phyloP scores from a whole-genome alignment of 2,888 invertebrate genomes.

The Smittia aterrima region DNA sequence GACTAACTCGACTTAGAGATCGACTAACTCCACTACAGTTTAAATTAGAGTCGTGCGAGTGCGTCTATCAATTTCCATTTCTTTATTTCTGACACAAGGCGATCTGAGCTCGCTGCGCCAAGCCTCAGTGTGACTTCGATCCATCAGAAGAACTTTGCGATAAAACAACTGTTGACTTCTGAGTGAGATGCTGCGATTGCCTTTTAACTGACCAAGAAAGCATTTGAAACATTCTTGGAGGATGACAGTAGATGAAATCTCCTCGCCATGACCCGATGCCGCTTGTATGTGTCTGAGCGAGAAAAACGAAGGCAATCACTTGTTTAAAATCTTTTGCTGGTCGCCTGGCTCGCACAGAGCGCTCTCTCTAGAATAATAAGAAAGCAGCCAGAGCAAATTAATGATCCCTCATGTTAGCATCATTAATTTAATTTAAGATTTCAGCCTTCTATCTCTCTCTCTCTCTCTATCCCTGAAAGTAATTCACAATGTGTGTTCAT shows the following conservation, averaged over 20 bases:
- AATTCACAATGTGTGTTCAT: slow-evolving; percentile 34
- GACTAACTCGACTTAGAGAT: not conserved
- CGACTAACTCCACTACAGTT: not conserved
- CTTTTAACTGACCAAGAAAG: too few relatives aligned
- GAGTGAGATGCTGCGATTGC: not conserved
- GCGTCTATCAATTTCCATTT: slow-evolving; percentile 17
- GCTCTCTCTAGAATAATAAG: not conserved
- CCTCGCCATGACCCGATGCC: too few relatives aligned
- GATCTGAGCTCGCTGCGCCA: not conserved
- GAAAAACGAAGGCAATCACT: slow-evolving; percentile 7
- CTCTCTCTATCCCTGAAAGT: not conserved
- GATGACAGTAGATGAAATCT: too few relatives aligned
- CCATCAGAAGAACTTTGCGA: slow-evolving; percentile 25
- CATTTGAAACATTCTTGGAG: too few relatives aligned
- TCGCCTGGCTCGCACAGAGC: slow-evolving; percentile 3
- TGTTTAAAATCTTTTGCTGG: slow-evolving; percentile 3
- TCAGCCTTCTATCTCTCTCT: not conserved
- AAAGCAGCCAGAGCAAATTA: slow-evolving; percentile 30
- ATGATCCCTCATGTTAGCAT: slow-evolving; percentile 40
- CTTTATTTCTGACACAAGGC: not conserved
- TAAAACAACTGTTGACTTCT: not conserved
- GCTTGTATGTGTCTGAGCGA: not conserved
- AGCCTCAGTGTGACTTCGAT: slow-evolving; percentile 38
- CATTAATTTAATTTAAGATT: slow-evolving; percentile 40
- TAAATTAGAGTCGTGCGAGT: slow-evolving; percentile 7